phyloP scores from a whole-genome alignment of 2,113 vertebrate genomes.

The Aviceda subcristata region DNA sequence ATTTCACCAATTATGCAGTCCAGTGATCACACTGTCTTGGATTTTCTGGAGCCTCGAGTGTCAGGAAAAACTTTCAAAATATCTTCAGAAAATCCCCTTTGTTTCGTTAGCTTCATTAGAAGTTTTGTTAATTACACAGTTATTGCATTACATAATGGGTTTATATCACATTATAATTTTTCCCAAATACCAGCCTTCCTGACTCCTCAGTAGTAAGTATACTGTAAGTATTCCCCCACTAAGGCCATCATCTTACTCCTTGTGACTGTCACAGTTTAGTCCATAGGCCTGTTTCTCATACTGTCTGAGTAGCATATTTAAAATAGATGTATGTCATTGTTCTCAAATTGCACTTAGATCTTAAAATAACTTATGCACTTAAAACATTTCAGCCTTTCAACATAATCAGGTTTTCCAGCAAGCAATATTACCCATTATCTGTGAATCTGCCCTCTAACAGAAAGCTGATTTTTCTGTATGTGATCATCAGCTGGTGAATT shows the following conservation, averaged over 20 bases:
- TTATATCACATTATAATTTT: not conserved
- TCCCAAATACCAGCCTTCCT: not conserved
- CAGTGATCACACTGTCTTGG: not conserved
- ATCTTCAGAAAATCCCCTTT: not conserved
- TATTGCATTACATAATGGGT: not conserved
- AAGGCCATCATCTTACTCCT: not conserved
- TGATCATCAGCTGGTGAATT: not conserved
- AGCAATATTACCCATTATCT: not conserved
- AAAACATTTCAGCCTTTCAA: not conserved
- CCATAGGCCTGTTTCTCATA: not conserved
- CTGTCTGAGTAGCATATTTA: not conserved
- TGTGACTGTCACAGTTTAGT: not conserved
- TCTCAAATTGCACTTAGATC: not conserved
- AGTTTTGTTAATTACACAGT: not conserved
- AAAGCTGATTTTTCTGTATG: not conserved
- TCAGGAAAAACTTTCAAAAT: not conserved
- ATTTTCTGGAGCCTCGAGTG: not conserved
- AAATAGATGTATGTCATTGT: not conserved
- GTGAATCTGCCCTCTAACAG: not conserved
- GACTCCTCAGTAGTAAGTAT: not conserved
- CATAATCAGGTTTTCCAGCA: not conserved
- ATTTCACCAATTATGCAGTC: not conserved
- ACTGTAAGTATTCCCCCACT: fast-evolving
- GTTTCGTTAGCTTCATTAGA: not conserved
- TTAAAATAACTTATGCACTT: not conserved